Percentiles rank a stretch among this genome's conserved stretches.
These are phyloP conservation scores for Aptenodytes forsteri DNA, from an alignment of 2,113 vertebrate genomes.

Conservation along the genomic window DNA sequence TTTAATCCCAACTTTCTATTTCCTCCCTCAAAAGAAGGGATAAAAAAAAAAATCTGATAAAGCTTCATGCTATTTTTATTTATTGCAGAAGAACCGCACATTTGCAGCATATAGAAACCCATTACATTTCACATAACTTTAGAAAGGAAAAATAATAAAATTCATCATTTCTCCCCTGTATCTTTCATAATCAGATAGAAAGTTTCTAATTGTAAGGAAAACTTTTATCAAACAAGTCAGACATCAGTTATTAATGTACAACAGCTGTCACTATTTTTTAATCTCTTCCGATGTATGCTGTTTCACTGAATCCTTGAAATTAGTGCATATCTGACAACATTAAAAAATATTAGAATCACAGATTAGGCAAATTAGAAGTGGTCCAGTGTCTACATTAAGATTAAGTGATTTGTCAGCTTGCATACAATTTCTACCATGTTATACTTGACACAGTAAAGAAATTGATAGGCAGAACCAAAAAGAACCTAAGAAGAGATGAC, in stretches of 20 bases:
- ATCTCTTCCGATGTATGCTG: background rate
- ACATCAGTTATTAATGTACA: background rate
- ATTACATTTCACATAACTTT: background rate
- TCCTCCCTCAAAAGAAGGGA: too few relatives aligned
- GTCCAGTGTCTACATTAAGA: background rate
- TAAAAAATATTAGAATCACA: background rate
- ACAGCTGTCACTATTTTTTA: background rate
- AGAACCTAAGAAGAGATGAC: background rate
- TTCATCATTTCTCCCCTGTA: background rate
- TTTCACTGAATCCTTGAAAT: background rate
- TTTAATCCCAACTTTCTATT: too few relatives aligned
- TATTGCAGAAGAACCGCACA: background rate
- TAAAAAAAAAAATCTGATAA: background rate
- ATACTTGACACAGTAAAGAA: background rate
- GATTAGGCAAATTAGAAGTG: background rate
- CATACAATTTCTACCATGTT: background rate
- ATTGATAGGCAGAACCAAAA: background rate
- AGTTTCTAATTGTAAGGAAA: background rate
- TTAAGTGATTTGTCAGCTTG: background rate
- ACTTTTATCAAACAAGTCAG: background rate
- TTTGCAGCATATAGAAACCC: background rate
- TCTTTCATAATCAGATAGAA: background rate
- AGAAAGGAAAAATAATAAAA: background rate
- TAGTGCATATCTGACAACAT: background rate
- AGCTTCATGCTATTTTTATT: background rate